Evolutionary conservation across 2,888 invertebrate genomes (phyloP).

Genomic region (Tiliacea citrago): DNA sequence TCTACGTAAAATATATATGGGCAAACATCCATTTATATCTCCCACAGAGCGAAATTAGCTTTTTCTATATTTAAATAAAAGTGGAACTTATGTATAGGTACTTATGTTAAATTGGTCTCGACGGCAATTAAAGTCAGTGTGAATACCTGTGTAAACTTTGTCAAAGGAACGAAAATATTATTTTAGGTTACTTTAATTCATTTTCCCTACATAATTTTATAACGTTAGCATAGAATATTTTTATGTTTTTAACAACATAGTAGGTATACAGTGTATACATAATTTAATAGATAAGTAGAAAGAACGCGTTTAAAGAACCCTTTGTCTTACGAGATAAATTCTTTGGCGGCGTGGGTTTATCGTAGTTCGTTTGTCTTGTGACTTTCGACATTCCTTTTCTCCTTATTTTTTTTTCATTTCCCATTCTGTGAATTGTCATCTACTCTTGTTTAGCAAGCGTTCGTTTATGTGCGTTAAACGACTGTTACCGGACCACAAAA

Average conservation of each 20-base stretch:
- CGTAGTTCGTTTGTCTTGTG: constrained; percentile 47
- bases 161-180: constrained; percentile 33
- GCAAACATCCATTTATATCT: constrained; percentile 22
- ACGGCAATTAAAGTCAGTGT: constrained; percentile 13
- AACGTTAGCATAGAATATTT: constrained; percentile 27
- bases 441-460: constrained; percentile 47
- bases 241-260: background rate
- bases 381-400: constrained; percentile 27
- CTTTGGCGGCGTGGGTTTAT: constrained; percentile 54
- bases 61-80: constrained; percentile 16
- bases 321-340: constrained; percentile 65
- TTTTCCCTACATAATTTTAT: constrained; percentile 17
- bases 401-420: constrained; percentile 13
- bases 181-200: constrained; percentile 28
- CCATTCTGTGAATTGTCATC: constrained; percentile 46
- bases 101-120: constrained; percentile 20
- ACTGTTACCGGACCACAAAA: constrained; percentile 54
- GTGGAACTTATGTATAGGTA: constrained; percentile 3
- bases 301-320: constrained; percentile 34
- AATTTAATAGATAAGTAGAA: constrained; percentile 33
- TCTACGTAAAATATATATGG: constrained; percentile 61
- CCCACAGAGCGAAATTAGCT: constrained; percentile 9
- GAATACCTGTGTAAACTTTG: constrained; percentile 29
- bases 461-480: constrained; percentile 58
- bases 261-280: background rate